phyloP scores from a whole-genome alignment of 2,888 invertebrate genomes.

The Megastigmus dorsalis region DNA sequence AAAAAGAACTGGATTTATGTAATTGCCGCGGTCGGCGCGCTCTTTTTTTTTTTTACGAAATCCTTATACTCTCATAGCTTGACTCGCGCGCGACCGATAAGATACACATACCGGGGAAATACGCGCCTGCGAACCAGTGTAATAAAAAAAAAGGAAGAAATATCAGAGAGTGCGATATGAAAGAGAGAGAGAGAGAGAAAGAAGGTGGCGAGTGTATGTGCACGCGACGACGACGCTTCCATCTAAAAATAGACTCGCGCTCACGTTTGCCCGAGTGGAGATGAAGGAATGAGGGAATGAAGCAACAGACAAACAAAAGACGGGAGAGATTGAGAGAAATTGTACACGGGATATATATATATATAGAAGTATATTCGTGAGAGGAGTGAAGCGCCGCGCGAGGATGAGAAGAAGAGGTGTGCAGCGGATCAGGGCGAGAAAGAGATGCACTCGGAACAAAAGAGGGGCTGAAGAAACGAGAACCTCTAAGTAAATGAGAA shows the following conservation, averaged over 20 bases:
- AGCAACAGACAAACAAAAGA: slow-evolving; percentile 5
- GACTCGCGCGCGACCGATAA: slow-evolving; percentile 19
- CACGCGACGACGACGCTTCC: slow-evolving; percentile 19
- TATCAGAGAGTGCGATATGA: neutral
- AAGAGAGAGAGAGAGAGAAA: neutral
- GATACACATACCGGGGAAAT: slow-evolving; percentile 17
- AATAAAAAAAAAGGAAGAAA: no score
- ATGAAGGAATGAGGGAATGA: slow-evolving; percentile 23
- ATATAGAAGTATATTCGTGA: no score
- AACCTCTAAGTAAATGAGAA: no score
- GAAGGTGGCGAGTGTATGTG: neutral
- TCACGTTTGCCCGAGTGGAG: neutral
- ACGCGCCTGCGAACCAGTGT: no score
- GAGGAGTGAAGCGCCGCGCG: no score
- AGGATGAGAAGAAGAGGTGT: no score
- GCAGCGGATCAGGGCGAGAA: neutral
- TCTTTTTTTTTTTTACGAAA: slow-evolving; percentile 7
- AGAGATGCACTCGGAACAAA: no score
- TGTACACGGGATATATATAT: neutral
- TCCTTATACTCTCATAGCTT: neutral
- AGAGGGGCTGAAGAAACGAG: slow-evolving; percentile 1
- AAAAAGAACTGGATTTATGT: slow-evolving; percentile 36
- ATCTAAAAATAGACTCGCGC: slow-evolving; percentile 17
- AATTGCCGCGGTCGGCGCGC: slow-evolving; percentile 12
- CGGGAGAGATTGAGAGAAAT: slow-evolving; percentile 7